Percentiles rank a stretch among this genome's conserved stretches.
These are phyloP conservation scores for Delia radicum DNA, from an alignment of 1,140 invertebrate species.

Conservation along the genomic window DNA sequence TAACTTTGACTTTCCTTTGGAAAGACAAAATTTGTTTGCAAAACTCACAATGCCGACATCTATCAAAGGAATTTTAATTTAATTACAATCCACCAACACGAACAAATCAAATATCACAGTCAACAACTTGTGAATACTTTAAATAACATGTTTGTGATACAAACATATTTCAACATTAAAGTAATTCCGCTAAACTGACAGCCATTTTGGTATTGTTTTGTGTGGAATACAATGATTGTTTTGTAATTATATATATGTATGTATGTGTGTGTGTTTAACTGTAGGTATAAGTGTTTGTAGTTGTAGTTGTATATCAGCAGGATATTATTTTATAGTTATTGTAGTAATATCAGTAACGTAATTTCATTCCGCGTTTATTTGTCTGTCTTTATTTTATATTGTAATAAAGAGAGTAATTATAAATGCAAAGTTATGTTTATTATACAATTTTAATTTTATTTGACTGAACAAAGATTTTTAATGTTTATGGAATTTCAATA, in stretches of 20 bases:
- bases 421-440: not conserved
- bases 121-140: not conserved
- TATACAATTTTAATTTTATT: not conserved
- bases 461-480: not conserved
- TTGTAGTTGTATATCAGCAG: not conserved
- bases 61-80: too few species aligned
- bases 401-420: not conserved
- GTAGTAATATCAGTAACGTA: not conserved
- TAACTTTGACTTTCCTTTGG: too few species aligned
- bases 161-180: not conserved
- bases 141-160: not conserved
- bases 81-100: not conserved
- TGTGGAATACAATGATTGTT: not conserved
- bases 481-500: not conserved
- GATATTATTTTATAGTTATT: not conserved
- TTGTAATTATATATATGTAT: not conserved
- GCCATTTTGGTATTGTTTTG: conserved; percentile 18
- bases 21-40: too few species aligned
- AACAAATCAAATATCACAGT: not conserved
- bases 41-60: too few species aligned
- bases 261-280: not conserved
- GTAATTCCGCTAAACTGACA: conserved; percentile 5
- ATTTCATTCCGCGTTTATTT: not conserved
- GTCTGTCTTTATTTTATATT: not conserved
- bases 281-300: not conserved